These are phyloP conservation scores for Drosophila novamexicana DNA, from an alignment of 1,140 invertebrate genomes.

Conservation along the genomic window DNA sequence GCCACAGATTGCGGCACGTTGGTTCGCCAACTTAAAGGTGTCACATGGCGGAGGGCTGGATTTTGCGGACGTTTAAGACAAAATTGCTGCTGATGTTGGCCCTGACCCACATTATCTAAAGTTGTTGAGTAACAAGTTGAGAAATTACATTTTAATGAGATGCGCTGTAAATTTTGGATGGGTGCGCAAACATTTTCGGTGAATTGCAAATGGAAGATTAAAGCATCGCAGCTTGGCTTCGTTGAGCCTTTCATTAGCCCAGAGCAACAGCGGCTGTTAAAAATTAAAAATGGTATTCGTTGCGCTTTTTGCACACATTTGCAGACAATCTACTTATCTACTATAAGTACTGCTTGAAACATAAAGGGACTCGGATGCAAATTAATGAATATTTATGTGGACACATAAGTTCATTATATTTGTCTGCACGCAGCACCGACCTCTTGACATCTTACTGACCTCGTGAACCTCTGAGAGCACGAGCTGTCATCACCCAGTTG, in stretches of 20 bases:
- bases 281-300: background rate
- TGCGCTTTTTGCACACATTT: background rate
- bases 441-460: conserved; percentile 69
- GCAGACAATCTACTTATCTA: conserved; percentile 3
- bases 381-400: conserved; percentile 76
- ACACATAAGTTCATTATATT: conserved; percentile 38
- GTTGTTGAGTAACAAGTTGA: conserved; percentile 49
- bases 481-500: conserved; percentile 41
- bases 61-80: background rate
- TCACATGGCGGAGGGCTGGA: conserved; percentile 9
- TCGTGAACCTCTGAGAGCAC: conserved; percentile 61
- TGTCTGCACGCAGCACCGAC: conserved; percentile 5
- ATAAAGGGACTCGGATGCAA: conserved; percentile 34
- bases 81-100: conserved; percentile 34
- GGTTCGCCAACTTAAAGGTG: conserved; percentile 37
- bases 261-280: background rate
- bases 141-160: conserved; percentile 76
- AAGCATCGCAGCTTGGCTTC: background rate
- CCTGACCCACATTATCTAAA: conserved; percentile 63
- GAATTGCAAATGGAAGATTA: conserved; percentile 20
- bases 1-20: conserved; percentile 7
- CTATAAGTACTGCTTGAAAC: conserved; percentile 1
- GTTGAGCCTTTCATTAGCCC: background rate
- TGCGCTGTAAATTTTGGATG: conserved; percentile 52
- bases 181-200: conserved; percentile 15